Percentiles rank a stretch among this genome's conserved stretches.
These are phyloP conservation scores for Phylloscopus trochilus DNA, from an alignment of 2,113 vertebrate genomes.

Conservation along the genomic window DNA sequence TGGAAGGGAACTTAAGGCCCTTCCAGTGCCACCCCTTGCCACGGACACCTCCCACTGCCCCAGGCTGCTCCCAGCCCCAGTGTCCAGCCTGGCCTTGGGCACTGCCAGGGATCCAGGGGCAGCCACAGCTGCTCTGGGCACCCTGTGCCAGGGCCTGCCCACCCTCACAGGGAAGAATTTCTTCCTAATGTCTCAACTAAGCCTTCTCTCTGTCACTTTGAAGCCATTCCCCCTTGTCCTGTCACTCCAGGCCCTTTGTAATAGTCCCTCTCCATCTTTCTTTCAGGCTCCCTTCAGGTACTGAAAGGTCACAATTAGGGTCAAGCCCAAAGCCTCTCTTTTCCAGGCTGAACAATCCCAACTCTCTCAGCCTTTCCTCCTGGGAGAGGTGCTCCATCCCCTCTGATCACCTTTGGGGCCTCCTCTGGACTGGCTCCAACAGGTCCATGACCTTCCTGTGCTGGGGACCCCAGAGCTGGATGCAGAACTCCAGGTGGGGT, in stretches of 20 bases:
- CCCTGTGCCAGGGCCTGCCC: accelerated
- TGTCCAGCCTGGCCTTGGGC: accelerated
- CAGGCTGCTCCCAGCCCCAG: background rate
- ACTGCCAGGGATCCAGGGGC: background rate
- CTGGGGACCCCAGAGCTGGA: background rate
- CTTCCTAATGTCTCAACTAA: background rate
- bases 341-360: background rate
- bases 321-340: background rate
- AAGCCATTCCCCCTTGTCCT: background rate
- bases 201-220: background rate
- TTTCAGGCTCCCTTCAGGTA: background rate
- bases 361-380: background rate
- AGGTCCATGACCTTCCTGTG: background rate
- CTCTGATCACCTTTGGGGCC: background rate
- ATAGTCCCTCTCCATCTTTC: background rate
- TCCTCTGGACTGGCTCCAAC: background rate
- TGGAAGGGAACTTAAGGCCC: background rate
- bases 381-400: background rate
- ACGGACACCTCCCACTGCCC: background rate
- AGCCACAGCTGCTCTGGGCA: background rate
- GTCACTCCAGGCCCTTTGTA: background rate
- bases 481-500: background rate
- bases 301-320: background rate
- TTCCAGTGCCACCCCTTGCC: accelerated
- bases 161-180: background rate